Percentiles rank a stretch among this genome's conserved stretches.
Evolutionary conservation across 2,888 invertebrate species (phyloP).

Genomic region (Cheilosia grossa): DNA sequence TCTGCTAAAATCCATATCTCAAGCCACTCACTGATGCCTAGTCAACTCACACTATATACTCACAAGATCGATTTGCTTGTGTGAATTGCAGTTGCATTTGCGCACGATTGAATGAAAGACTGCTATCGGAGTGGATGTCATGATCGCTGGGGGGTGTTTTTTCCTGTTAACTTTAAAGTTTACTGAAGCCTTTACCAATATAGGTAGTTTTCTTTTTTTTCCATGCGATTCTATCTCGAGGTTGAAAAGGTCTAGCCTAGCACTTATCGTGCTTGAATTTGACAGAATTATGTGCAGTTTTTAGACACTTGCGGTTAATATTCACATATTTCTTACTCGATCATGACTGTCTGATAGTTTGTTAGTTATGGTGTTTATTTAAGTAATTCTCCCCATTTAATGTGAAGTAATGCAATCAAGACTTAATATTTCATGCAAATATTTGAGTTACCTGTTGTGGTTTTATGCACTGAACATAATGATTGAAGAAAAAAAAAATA

Average conservation of each 20-base stretch:
- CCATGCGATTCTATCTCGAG: conserved; percentile 16
- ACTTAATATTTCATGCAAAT: neutral
- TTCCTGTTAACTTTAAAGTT: conserved; percentile 21
- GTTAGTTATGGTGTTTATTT: neutral
- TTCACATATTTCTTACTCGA: conserved; percentile 5
- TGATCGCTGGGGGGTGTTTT: conserved; percentile 63
- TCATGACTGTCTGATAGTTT: neutral
- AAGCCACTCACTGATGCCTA: conserved; percentile 37
- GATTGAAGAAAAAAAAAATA: neutral
- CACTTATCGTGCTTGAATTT: conserved; percentile 37
- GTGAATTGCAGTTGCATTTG: conserved; percentile 48
- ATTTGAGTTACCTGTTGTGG: neutral
- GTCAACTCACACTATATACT: neutral
- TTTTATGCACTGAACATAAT: conserved; percentile 2
- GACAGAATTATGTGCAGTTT: conserved; percentile 30
- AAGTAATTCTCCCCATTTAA: neutral
- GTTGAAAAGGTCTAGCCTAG: conserved; percentile 27
- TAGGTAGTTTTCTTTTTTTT: neutral
- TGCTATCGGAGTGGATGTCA: conserved; percentile 36
- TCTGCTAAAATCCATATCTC: too few species aligned
- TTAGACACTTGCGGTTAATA: conserved; percentile 6
- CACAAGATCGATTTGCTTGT: neutral
- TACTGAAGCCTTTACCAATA: conserved; percentile 20
- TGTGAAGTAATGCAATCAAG: neutral
- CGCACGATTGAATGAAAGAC: conserved; percentile 55